A percentile compares a stretch with the other conserved stretches of the same genome.
Evolutionary conservation across 1,140 invertebrate species (phyloP).

Genomic region (Aphelenchoides avenae): DNA sequence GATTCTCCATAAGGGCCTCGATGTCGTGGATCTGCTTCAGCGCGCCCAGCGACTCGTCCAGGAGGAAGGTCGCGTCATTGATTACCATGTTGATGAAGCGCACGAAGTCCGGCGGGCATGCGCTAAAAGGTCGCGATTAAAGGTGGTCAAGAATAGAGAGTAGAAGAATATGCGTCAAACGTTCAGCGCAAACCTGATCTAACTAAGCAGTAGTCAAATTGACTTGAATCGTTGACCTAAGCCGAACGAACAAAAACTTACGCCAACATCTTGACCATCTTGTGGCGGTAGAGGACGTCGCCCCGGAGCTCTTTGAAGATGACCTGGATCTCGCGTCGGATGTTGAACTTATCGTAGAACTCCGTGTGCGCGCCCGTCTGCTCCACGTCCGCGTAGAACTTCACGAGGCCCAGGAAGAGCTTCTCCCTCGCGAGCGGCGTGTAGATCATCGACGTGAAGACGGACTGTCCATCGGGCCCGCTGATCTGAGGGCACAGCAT

Average conservation of each 20-base stretch:
- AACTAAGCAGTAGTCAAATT: no score
- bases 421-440: constrained; percentile 77
- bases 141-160: no score
- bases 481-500: constrained; percentile 79
- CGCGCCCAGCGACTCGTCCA: constrained; percentile 90
- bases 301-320: constrained; percentile 75
- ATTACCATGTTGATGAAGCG: constrained; percentile 98
- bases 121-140: constrained; percentile 60
- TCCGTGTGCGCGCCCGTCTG: constrained; percentile 85
- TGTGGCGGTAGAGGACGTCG: constrained; percentile 61
- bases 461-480: constrained; percentile 66
- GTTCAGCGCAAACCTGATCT: no score
- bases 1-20: constrained; percentile 77
- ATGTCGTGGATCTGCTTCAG: constrained; percentile 90
- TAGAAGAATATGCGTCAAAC: no score
- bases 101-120: constrained; percentile 81
- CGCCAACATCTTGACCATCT: constrained; percentile 64
- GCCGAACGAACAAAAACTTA: no score
- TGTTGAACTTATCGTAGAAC: constrained; percentile 98
- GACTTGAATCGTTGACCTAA: no score
- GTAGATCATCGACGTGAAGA: constrained; percentile 72
- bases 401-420: constrained; percentile 84
- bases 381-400: constrained; percentile 95
- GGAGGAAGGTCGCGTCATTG: constrained; percentile 94
- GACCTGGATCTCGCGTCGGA: constrained; percentile 92